Evolutionary conservation across 2,888 invertebrate genomes (phyloP).

Genomic region (Helicoverpa assulta): DNA sequence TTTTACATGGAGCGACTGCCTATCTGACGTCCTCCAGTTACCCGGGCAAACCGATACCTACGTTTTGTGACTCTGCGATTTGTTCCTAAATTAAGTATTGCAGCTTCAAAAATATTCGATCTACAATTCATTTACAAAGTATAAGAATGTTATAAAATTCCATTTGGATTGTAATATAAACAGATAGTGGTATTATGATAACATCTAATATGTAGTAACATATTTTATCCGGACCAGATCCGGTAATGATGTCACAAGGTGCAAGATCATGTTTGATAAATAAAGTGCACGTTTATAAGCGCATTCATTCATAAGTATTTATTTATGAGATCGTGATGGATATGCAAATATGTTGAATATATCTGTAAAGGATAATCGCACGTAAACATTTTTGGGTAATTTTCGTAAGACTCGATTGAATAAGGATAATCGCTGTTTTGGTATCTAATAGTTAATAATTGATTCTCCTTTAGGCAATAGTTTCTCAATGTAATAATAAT

Average conservation of each 20-base stretch:
- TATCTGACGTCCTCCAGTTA: too few relatives aligned
- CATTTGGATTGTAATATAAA: neutral
- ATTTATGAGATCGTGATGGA: constrained; percentile 24
- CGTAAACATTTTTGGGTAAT: neutral
- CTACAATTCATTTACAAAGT: neutral
- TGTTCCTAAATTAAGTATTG: neutral
- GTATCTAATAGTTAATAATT: too few relatives aligned
- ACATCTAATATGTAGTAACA: neutral
- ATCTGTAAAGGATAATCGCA: neutral
- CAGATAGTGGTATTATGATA: neutral
- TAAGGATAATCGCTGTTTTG: too few relatives aligned
- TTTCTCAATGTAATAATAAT: too few relatives aligned
- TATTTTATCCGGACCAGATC: constrained; percentile 8
- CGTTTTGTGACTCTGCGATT: neutral
- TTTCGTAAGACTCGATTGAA: neutral
- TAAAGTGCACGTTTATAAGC: constrained; percentile 8
- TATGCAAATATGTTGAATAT: neutral
- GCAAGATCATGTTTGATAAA: constrained; percentile 10
- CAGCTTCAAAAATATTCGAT: neutral
- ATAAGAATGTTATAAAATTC: neutral
- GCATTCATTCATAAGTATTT: constrained; percentile 22
- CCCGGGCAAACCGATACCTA: too few relatives aligned
- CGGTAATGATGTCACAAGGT: constrained; percentile 13
- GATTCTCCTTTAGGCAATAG: too few relatives aligned
- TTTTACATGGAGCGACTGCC: too few relatives aligned